A percentile compares a stretch with the other conserved stretches of the same genome.
These are phyloP conservation scores for Salvator merianae DNA, from an alignment of 2,113 vertebrate species.

Conservation along the genomic window DNA sequence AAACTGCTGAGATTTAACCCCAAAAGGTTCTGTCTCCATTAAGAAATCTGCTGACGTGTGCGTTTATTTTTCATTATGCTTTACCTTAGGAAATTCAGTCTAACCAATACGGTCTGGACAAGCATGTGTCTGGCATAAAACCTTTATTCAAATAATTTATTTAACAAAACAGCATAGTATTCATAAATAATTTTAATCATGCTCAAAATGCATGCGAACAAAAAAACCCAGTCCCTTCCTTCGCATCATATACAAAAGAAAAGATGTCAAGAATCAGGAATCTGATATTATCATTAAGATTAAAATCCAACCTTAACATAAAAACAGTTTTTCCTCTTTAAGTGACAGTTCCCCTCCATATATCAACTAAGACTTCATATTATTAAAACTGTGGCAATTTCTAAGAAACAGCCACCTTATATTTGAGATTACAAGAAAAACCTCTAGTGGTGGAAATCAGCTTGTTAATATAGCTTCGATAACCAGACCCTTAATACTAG, in stretches of 20 bases:
- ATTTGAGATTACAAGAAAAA: fast-evolving
- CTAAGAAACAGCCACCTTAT: neutral
- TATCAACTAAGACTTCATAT: constrained; percentile 18
- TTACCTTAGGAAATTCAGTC: neutral
- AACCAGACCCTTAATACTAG: neutral
- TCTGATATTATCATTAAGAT: neutral
- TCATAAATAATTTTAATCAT: constrained; percentile 46
- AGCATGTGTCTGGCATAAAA: constrained; percentile 41
- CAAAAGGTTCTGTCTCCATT: too few relatives aligned
- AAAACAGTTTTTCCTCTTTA: neutral
- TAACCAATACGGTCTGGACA: neutral
- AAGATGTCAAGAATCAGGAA: neutral
- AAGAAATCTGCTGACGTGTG: too few relatives aligned
- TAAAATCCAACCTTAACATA: neutral
- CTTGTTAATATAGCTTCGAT: neutral
- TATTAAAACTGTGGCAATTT: neutral
- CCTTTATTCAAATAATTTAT: constrained; percentile 46
- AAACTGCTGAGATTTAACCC: too few relatives aligned
- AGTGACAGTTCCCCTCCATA: constrained; percentile 6
- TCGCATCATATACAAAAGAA: constrained; percentile 18
- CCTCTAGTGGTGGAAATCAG: neutral
- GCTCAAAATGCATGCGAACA: constrained; percentile 45
- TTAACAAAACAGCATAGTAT: constrained; percentile 41
- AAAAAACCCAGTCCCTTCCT: constrained; percentile 32
- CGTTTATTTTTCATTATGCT: neutral